These are phyloP conservation scores for Salarias fasciatus DNA, from an alignment of 2,797 vertebrate species.

Conservation along the genomic window DNA sequence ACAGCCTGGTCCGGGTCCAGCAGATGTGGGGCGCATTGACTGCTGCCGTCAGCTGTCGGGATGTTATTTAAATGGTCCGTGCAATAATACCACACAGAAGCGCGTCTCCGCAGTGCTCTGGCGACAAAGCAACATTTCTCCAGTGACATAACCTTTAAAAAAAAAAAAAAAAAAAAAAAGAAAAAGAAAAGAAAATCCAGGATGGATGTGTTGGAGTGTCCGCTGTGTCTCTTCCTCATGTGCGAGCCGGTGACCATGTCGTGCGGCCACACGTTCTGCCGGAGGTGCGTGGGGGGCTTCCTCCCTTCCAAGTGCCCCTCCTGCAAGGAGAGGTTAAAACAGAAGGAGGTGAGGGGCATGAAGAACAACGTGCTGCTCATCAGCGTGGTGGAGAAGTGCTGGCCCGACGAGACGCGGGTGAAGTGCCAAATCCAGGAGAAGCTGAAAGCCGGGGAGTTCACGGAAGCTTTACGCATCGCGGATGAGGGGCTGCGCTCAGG, in stretches of 20 bases:
- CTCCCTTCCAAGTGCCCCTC: slow-evolving; percentile 80
- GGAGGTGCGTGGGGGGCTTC: slow-evolving; percentile 78
- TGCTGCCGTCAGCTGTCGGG: slow-evolving; percentile 2
- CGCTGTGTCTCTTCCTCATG: slow-evolving; percentile 83
- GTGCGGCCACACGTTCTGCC: slow-evolving; percentile 91
- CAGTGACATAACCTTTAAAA: slow-evolving; percentile 36
- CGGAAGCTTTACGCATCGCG: slow-evolving; percentile 80
- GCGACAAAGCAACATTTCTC: not conserved
- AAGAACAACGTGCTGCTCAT: slow-evolving; percentile 86
- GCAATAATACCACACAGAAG: slow-evolving; percentile 3
- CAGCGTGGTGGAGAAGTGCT: slow-evolving; percentile 85
- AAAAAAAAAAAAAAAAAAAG: too few species aligned
- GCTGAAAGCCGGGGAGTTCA: slow-evolving; percentile 76
- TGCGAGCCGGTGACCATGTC: slow-evolving; percentile 87
- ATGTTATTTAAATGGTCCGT: slow-evolving; percentile 40
- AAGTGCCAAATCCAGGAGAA: slow-evolving; percentile 78
- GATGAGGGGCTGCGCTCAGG: slow-evolving; percentile 82
- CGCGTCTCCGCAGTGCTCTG: slow-evolving; percentile 14
- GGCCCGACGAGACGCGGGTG: slow-evolving; percentile 69
- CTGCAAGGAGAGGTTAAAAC: slow-evolving; percentile 82
- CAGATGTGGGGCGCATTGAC: slow-evolving; percentile 24
- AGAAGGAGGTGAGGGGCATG: slow-evolving; percentile 65
- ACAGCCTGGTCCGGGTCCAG: not conserved
- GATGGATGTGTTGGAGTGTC: slow-evolving; percentile 88
- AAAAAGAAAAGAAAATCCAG: too few species aligned